phyloP scores from a whole-genome alignment of 2,797 vertebrate species.

The Diceros bicornis region DNA sequence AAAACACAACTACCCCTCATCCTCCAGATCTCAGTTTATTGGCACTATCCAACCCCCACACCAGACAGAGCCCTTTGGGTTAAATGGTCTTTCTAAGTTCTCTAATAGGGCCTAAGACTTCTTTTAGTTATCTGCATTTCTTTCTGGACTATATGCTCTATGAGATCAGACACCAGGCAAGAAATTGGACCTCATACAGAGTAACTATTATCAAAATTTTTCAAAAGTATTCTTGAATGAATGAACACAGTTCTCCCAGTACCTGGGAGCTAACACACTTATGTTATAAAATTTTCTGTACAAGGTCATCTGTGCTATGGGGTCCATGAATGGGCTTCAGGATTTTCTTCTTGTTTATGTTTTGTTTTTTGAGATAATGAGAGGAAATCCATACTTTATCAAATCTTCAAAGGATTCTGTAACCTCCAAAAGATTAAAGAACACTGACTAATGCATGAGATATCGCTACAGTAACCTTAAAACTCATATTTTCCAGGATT shows the following conservation, averaged over 20 bases:
- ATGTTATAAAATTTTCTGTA: neutral
- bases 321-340: neutral
- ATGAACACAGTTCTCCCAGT: neutral
- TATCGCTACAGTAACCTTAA: neutral
- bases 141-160: neutral
- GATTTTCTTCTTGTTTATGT: neutral
- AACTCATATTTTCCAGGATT: neutral
- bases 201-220: neutral
- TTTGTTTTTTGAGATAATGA: neutral
- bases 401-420: slow-evolving; percentile 18
- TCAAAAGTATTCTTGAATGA: neutral
- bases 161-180: neutral
- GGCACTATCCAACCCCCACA: neutral
- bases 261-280: neutral
- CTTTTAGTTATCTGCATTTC: neutral
- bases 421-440: slow-evolving; percentile 18
- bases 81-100: neutral
- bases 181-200: neutral
- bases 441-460: neutral
- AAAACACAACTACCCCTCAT: neutral
- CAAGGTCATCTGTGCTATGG: neutral
- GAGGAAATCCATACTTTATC: neutral
- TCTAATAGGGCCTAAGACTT: neutral
- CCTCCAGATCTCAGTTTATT: neutral
- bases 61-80: neutral